These are phyloP conservation scores for cat (Felis catus) DNA, from an alignment of 2,113 vertebrate species.

Conservation along the genomic window DNA sequence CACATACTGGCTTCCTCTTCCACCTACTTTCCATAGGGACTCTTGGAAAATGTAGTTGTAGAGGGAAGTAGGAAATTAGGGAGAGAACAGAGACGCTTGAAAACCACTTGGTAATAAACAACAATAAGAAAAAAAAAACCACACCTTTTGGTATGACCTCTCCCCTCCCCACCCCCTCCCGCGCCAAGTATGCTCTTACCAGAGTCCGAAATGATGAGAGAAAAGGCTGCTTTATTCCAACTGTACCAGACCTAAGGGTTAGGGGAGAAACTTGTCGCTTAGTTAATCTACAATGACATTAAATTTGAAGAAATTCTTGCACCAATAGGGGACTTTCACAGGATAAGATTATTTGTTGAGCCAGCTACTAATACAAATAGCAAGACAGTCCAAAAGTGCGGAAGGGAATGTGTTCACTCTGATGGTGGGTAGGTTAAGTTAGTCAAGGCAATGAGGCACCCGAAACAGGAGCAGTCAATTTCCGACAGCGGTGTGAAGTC, in stretches of 20 bases:
- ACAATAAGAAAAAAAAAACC: neutral
- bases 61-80: neutral
- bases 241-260: neutral
- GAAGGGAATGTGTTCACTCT: neutral
- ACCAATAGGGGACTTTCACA: neutral
- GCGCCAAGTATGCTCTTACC: neutral
- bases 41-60: neutral
- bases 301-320: slow-evolving; percentile 12
- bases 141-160: neutral
- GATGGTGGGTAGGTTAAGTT: neutral
- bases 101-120: neutral
- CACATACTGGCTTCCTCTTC: neutral
- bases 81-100: neutral
- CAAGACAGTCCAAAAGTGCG: neutral
- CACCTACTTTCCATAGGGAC: neutral
- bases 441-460: neutral
- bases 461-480: neutral
- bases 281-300: neutral
- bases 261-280: neutral
- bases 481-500: neutral
- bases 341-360: neutral
- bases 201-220: neutral
- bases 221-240: neutral
- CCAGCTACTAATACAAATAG: neutral
- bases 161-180: neutral